Evolutionary conservation across 2,113 vertebrate species (phyloP).

Genomic region (Scartelaos histophorus): DNA sequence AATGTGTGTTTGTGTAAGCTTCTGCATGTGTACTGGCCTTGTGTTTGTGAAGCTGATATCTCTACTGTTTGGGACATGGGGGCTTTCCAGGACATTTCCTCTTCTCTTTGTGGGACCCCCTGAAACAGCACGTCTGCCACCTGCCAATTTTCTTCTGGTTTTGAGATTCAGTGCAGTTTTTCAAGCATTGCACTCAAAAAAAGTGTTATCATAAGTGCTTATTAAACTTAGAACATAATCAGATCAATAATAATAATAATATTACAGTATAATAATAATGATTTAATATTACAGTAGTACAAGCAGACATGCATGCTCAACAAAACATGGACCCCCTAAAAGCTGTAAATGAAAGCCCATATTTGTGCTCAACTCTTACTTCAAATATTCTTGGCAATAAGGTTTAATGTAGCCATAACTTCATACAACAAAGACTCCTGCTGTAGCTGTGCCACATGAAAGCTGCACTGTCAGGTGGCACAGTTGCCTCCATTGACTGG

Average conservation of each 20-base stretch:
- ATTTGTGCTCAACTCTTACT: not conserved
- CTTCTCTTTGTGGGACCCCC: constrained; percentile 25
- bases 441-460: constrained; percentile 2
- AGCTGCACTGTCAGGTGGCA: not conserved
- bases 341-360: not conserved
- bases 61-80: constrained; percentile 31
- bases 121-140: constrained; percentile 34
- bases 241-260: not conserved
- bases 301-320: not conserved
- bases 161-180: too few species aligned
- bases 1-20: constrained; percentile 59
- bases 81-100: constrained; percentile 51
- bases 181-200: too few species aligned
- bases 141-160: constrained; percentile 8
- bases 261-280: not conserved
- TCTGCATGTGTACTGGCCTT: constrained; percentile 43
- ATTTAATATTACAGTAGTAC: not conserved
- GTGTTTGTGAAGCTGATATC: constrained; percentile 23
- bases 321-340: not conserved
- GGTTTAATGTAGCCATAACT: not conserved
- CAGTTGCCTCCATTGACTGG: constrained; percentile 7
- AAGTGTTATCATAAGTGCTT: too few species aligned
- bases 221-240: not conserved
- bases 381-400: constrained; percentile 1
- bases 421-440: not conserved